These are phyloP conservation scores for Griposia aprilina DNA, from an alignment of 2,888 invertebrate species.

Conservation along the genomic window DNA sequence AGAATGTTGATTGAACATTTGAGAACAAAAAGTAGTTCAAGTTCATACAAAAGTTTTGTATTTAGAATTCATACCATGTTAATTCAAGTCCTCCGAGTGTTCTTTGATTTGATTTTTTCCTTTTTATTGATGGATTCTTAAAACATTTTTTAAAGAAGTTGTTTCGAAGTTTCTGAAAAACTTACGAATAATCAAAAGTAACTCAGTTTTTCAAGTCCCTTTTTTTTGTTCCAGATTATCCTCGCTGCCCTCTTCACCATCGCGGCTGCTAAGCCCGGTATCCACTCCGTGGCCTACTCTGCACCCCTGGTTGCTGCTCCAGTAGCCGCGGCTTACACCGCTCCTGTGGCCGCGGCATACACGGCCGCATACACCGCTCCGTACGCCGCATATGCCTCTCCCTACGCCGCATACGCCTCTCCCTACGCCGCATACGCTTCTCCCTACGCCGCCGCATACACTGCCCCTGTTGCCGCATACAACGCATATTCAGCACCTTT, in stretches of 20 bases:
- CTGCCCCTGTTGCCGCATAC: slow-evolving; percentile 67
- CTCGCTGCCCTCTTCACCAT: slow-evolving; percentile 82
- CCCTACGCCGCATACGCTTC: slow-evolving; percentile 75
- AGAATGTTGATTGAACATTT: slow-evolving; percentile 10
- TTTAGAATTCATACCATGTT: slow-evolving; percentile 9
- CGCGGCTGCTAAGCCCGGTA: slow-evolving; percentile 85
- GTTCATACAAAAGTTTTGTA: neutral
- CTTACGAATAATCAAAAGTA: neutral
- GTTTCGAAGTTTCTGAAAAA: neutral
- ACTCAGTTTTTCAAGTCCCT: neutral
- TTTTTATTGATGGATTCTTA: too few species aligned
- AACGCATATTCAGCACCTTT: slow-evolving; percentile 68
- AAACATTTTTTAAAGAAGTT: neutral
- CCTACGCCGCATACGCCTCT: slow-evolving; percentile 70
- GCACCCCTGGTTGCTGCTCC: slow-evolving; percentile 71
- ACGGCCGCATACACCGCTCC: slow-evolving; percentile 72
- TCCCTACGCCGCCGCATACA: slow-evolving; percentile 74
- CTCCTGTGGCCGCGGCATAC: slow-evolving; percentile 75
- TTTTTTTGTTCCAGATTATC: slow-evolving; percentile 75
- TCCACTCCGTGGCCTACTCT: slow-evolving; percentile 76
- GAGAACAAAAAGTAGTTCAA: slow-evolving; percentile 13
- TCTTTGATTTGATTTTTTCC: neutral
- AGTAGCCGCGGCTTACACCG: slow-evolving; percentile 54
- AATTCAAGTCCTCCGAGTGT: neutral
- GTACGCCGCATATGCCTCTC: slow-evolving; percentile 75